Conservation (phyloP, 2,113 vertebrate genomes). For the Conger conger region DNA sequence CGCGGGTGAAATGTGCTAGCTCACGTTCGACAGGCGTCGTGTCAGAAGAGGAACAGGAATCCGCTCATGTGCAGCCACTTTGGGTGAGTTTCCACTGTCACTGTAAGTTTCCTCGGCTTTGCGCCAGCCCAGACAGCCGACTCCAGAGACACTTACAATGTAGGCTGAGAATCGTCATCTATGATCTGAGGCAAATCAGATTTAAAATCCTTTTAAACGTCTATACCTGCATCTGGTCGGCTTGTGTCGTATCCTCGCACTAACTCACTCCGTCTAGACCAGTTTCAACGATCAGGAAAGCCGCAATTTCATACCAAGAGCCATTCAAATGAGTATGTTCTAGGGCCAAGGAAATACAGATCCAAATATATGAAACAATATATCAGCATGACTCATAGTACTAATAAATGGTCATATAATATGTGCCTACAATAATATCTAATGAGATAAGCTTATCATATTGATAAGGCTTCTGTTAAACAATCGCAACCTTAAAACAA, state of each 20-base stretch:
- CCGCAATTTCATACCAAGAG: background rate
- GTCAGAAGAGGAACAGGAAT: no score
- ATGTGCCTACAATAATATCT: background rate
- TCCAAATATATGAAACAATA: background rate
- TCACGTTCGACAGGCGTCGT: no score
- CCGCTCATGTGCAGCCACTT: background rate
- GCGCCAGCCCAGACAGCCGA: background rate
- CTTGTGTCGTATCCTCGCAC: background rate
- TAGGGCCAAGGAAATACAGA: background rate
- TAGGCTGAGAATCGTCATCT: background rate
- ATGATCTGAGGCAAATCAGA: background rate
- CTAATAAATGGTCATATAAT: background rate
- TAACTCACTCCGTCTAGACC: background rate
- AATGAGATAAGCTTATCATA: background rate
- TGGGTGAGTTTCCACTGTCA: background rate
- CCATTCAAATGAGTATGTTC: background rate
- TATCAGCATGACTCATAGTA: background rate
- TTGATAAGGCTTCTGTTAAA: background rate
- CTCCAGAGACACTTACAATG: background rate
- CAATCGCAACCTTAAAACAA: background rate
- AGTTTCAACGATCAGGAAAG: background rate
- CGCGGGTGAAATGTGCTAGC: no score
- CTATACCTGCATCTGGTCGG: background rate
- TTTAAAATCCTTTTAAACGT: background rate
- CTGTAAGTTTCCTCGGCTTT: no score